Evolutionary conservation across 2,888 invertebrate genomes (phyloP), one percentile per base, ranked within the genome.

Genomic region (Philhelius pedissequus): DNA sequence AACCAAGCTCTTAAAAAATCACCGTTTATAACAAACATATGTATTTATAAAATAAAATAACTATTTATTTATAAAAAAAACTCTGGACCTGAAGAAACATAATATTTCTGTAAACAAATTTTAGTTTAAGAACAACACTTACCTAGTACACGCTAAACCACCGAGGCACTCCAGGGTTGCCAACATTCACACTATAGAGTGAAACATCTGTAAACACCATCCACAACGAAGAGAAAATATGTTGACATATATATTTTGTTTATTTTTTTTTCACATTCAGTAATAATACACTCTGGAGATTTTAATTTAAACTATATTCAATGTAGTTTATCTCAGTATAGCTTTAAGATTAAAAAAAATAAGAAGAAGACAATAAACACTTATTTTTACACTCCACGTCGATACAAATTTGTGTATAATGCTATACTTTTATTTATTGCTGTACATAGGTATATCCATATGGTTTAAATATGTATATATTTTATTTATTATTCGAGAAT

Each of bases 111-210:
- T 43, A 1, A 15, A 1, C 8, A 43, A 43, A 43, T 8, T 20
- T 22, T 20, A 13, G 13, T 25, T 7, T n/a, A 25, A 15, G n/a
- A 56, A 56, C 22, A 60, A 9, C 62, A 89, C 91, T 89, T 88
- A 91, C 91, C 91, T 92, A 91, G 90, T 91, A 90, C 91, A 91
- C 91, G 90, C 91, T 90, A 91, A 90, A 90, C 90, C 90, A 91
- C 92, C 91, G 91, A 91, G 91, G 91, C 91, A 91, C 91, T 92
- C 91, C 91, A 92, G 92, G 90, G 92, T 89, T 91, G 91, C 91
- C 92, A 92, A 91, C 92, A 91, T 91, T 91, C 91, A 91, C 91
- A 90, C 90, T 88, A 88, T 89, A 88, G 56, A 87, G 86, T 87
- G 86, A 87, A 84, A 83, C 86, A 87, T 87, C 78, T 81, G 81